Base-by-base conservation (phyloP, 2,888 invertebrate genomes). In the Neoscelio sp. region DNA sequence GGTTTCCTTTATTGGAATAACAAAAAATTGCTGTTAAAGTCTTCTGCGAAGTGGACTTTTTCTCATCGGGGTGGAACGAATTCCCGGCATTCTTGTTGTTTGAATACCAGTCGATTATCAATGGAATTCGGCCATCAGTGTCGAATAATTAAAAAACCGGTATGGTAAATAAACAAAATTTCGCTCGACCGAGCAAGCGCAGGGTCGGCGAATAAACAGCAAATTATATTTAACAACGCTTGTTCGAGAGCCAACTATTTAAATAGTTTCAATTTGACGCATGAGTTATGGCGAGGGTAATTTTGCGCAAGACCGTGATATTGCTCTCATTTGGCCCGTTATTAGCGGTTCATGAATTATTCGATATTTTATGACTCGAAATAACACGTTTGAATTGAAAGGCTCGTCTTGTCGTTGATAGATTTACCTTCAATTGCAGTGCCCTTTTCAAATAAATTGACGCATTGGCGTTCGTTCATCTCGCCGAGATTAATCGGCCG, bases 111-210 rank as follows among this genome's bases (percentile, higher is more conserved):
- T 67, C 74, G 74, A 67, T 67, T 67, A 75, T 67, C 50, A 65
- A 28, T 15, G 64, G 74, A 58, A 58, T 65, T 65, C 42, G 62
- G 50, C 58, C 65, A 50, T 74, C 65, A 65, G 38, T 26, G 56
- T 48, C 65, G 65, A 54, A 65, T 74, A 74, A 74, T 74, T 74
- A 65, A 58, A 74, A 67, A 62, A 64, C 73, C 54, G 44, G 71
- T 60, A 71, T 71, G 71, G 5, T 62, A 52, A 62, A 71, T 38
- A 62, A 62, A 60, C 46, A 28, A 58, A 60, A 60, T 23, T 50
- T 60, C 15, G 26, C 13, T n/a, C n/a, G n/a, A n/a, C n/a, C n/a
- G n/a, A n/a, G n/a, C n/a, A n/a, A n/a, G n/a, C n/a, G n/a, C n/a
- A n/a, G n/a, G n/a, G n/a, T n/a, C n/a, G n/a, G n/a, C n/a, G n/a